Percentiles rank a stretch among this genome's conserved stretches.
Conservation (phyloP, 2,113 vertebrate genomes). For the Archilochus colubris region DNA sequence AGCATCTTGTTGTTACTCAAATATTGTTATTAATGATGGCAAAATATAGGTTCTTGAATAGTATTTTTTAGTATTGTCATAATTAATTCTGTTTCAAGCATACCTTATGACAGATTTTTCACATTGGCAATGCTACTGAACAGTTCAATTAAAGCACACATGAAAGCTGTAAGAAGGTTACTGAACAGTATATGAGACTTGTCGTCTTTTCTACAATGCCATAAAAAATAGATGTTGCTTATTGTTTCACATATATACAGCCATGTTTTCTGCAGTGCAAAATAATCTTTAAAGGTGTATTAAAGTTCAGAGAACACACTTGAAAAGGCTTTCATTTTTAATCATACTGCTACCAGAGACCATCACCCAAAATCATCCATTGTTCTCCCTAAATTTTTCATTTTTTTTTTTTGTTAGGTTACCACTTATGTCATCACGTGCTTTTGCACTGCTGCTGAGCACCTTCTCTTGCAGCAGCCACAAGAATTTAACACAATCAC, state of each 20-base stretch:
- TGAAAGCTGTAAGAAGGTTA: background rate
- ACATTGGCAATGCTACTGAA: background rate
- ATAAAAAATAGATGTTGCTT: background rate
- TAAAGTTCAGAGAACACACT: background rate
- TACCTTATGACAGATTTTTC: background rate
- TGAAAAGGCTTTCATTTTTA: background rate
- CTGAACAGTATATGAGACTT: background rate
- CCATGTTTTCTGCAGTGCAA: background rate
- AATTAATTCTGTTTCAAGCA: slow-evolving; percentile 17
- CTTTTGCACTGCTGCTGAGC: background rate
- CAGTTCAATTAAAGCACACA: background rate
- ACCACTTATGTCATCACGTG: background rate
- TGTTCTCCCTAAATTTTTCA: background rate
- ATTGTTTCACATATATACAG: background rate
- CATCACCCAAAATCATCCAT: background rate
- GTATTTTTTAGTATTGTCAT: background rate
- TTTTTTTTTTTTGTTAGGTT: slow-evolving; percentile 13
- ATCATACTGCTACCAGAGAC: background rate
- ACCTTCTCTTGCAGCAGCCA: background rate
- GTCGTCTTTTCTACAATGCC: background rate
- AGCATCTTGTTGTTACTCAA: background rate
- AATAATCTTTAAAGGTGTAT: background rate
- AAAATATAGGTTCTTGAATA: background rate
- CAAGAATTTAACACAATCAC: background rate
- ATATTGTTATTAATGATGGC: background rate